Conservation (phyloP, 2,888 invertebrate genomes). For the Leptarthrus brevirostris region DNA sequence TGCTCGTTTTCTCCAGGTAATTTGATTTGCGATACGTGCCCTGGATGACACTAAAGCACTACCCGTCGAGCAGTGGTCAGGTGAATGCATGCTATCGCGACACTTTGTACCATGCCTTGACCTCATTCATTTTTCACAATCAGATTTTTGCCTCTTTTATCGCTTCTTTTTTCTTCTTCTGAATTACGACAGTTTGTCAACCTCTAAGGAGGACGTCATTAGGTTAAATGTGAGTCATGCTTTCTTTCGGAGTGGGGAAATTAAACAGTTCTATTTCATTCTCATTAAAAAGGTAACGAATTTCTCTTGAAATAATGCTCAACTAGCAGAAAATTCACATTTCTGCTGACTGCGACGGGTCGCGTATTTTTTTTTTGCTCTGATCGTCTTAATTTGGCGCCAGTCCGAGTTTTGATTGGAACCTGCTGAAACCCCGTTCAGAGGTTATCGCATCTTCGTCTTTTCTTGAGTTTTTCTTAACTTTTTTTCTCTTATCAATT, state of each 20-base stretch:
- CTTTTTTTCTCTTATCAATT: not conserved
- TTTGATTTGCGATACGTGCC: not conserved
- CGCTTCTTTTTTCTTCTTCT: no score
- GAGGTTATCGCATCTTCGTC: slow-evolving; percentile 14
- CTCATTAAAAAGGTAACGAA: slow-evolving; percentile 27
- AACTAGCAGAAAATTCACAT: no score
- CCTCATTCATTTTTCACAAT: slow-evolving; percentile 18
- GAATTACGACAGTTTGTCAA: slow-evolving; percentile 26
- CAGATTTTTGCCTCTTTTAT: no score
- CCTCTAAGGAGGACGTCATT: slow-evolving; percentile 25
- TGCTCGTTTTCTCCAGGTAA: not conserved
- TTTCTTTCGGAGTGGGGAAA: no score
- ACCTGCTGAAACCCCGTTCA: not conserved
- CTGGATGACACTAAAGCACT: not conserved
- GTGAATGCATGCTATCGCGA: no score
- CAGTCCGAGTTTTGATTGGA: slow-evolving; percentile 29
- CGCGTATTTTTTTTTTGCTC: slow-evolving; percentile 29
- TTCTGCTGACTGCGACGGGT: slow-evolving; percentile 24
- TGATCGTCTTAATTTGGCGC: slow-evolving; percentile 35
- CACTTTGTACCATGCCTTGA: no score
- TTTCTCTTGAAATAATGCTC: no score
- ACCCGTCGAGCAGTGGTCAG: not conserved
- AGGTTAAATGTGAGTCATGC: no score
- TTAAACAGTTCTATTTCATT: slow-evolving; percentile 2
- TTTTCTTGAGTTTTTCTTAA: not conserved